Evolutionary conservation across 1,140 invertebrate genomes (phyloP).

Genomic region (Conopomorpha cramerella): DNA sequence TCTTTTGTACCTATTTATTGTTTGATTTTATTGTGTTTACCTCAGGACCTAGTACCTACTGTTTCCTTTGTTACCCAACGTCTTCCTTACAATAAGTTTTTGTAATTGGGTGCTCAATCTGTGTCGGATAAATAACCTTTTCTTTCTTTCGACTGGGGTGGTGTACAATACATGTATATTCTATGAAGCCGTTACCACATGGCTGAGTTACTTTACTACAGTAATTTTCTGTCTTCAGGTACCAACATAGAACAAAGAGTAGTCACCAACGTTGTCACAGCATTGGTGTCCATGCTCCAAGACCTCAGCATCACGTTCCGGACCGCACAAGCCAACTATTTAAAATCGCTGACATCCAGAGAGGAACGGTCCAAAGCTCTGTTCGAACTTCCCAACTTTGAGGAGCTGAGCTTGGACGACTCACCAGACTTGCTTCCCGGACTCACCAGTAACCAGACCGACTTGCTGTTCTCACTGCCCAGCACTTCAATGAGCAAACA

Average conservation of each 20-base stretch:
- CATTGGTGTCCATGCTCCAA: conserved; percentile 80
- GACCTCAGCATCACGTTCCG: conserved; percentile 83
- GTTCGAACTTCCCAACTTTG: conserved; percentile 71
- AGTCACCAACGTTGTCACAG: conserved; percentile 80
- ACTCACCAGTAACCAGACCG: conserved; percentile 36
- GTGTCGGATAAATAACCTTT: no score
- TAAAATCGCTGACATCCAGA: conserved; percentile 82
- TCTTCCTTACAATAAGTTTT: background rate
- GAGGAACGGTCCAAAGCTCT: conserved; percentile 89
- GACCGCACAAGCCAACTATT: conserved; percentile 81
- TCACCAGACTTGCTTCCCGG: conserved; percentile 29
- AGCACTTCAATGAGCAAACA: conserved; percentile 34
- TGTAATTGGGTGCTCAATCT: background rate
- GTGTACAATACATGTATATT: background rate
- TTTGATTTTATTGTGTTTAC: no score
- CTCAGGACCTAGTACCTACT: no score
- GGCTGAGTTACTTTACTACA: background rate
- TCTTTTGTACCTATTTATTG: no score
- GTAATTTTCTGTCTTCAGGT: conserved; percentile 28
- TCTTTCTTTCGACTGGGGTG: no score
- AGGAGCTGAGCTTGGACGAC: conserved; percentile 61
- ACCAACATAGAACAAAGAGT: conserved; percentile 74
- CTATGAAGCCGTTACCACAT: background rate
- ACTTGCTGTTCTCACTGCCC: conserved; percentile 35
- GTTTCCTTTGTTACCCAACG: background rate